Evolutionary conservation across 1,140 invertebrate species (phyloP).

Genomic region (Catajapyx aquilonaris): DNA sequence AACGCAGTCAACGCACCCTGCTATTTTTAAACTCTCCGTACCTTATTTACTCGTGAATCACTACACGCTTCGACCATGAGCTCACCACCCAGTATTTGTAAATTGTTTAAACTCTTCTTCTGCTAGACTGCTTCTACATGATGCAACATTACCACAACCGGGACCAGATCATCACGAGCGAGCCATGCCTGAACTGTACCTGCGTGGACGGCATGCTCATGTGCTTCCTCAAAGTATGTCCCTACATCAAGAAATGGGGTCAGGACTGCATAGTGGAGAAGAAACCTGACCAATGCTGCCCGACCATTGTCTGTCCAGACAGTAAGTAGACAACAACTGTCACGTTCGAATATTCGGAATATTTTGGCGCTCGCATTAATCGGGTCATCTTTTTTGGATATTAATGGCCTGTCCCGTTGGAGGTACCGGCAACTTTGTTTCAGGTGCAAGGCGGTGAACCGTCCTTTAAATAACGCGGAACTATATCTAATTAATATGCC

Average conservation of each 20-base stretch:
- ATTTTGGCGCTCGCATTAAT: too few species aligned
- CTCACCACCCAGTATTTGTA: not conserved
- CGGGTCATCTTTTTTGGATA: too few species aligned
- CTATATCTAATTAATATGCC: too few species aligned
- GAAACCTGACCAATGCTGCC: conserved; percentile 75
- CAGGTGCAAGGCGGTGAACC: too few species aligned
- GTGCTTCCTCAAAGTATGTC: conserved; percentile 83
- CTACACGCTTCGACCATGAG: not conserved
- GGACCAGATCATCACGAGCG: conserved; percentile 78
- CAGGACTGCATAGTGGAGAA: conserved; percentile 78
- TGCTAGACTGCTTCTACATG: conserved; percentile 73
- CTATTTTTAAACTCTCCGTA: too few species aligned
- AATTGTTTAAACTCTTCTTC: not conserved
- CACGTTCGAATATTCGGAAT: too few species aligned
- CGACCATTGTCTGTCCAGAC: conserved; percentile 77
- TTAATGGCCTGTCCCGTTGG: too few species aligned
- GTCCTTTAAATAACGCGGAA: too few species aligned
- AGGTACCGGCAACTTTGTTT: too few species aligned
- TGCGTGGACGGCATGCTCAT: conserved; percentile 86
- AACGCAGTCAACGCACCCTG: not conserved
- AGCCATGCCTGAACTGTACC: conserved; percentile 86
- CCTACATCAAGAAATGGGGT: conserved; percentile 78
- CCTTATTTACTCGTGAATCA: too few species aligned
- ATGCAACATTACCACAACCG: conserved; percentile 81
- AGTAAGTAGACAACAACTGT: too few species aligned